A percentile compares a stretch with the other conserved stretches of the same genome.
phyloP scores from a whole-genome alignment of 2,888 invertebrate genomes.

The Anodontia alba region DNA sequence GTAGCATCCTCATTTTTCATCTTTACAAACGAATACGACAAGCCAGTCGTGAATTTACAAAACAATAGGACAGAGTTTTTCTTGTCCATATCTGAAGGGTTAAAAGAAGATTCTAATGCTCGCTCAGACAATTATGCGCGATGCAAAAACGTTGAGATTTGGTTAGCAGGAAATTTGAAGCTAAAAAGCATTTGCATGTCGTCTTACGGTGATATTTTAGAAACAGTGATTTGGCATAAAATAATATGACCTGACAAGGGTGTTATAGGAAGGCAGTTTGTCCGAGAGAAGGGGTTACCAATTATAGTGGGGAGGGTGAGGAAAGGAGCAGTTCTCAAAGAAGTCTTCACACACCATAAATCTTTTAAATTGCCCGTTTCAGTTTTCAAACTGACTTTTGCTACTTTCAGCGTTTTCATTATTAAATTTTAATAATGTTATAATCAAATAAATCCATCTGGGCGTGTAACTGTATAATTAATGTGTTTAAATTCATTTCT shows the following conservation, averaged over 20 bases:
- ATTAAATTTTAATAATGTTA: constrained; percentile 1
- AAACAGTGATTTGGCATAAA: not conserved
- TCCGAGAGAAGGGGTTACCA: constrained; percentile 7
- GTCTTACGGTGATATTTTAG: not conserved
- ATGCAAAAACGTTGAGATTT: constrained; percentile 30
- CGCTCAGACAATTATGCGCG: constrained; percentile 52
- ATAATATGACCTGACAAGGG: constrained; percentile 6
- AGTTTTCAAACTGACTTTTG: constrained; percentile 8
- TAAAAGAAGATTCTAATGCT: constrained; percentile 21
- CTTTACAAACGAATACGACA: constrained; percentile 14
- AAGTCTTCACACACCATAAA: constrained; percentile 3
- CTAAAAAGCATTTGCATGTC: constrained; percentile 18
- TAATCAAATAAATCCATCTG: not conserved
- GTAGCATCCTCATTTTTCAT: constrained; percentile 59
- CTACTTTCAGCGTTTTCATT: not conserved
- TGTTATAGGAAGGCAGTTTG: constrained; percentile 1
- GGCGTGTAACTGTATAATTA: too few relatives aligned
- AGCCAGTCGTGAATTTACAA: constrained; percentile 32
- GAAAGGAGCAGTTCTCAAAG: constrained; percentile 4
- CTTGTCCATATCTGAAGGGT: constrained; percentile 21
- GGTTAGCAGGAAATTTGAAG: constrained; percentile 20
- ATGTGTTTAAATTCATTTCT: too few relatives aligned
- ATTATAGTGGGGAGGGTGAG: constrained; percentile 3
- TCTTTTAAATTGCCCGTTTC: constrained; percentile 9
- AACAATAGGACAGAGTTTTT: constrained; percentile 44